Conservation (phyloP, 1,140 invertebrate genomes). For the Zophobas atratus region DNA sequence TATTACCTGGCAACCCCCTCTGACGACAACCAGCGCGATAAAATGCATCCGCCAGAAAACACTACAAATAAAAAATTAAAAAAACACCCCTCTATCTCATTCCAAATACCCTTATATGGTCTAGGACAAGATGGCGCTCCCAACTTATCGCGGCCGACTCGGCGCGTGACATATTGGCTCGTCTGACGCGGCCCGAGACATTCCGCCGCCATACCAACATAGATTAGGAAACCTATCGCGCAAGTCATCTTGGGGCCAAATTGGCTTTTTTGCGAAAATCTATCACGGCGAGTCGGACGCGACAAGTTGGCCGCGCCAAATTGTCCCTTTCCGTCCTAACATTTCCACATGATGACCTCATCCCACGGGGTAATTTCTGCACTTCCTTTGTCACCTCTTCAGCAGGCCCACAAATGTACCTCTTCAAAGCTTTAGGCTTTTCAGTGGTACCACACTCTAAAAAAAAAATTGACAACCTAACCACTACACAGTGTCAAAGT, state of each 20-base stretch:
- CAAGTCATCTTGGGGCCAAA: no score
- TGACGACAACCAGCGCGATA: conserved; percentile 98
- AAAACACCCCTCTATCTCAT: neutral
- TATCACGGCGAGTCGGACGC: no score
- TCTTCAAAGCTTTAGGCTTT: conserved; percentile 97
- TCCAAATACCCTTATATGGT: conserved; percentile 71
- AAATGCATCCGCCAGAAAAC: conserved; percentile 99
- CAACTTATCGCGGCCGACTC: no score
- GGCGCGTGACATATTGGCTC: no score
- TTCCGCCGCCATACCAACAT: no score
- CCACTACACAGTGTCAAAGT: conserved; percentile 49
- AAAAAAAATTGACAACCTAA: conserved; percentile 62
- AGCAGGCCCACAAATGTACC: conserved; percentile 97
- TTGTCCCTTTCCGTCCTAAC: conserved; percentile 63
- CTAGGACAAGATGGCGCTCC: no score
- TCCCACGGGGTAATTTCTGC: conserved; percentile 61
- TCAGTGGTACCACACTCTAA: conserved; percentile 91
- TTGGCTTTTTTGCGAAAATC: no score
- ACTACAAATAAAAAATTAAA: conserved; percentile 74
- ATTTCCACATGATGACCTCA: conserved; percentile 94
- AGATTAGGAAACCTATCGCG: no score
- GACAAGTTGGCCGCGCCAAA: no score
- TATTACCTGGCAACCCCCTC: conserved; percentile 98
- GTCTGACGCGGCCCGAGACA: no score
- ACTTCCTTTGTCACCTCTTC: conserved; percentile 83